Conservation (phyloP, 2,888 invertebrate species). For the Glyphotaelius pellucidus region DNA sequence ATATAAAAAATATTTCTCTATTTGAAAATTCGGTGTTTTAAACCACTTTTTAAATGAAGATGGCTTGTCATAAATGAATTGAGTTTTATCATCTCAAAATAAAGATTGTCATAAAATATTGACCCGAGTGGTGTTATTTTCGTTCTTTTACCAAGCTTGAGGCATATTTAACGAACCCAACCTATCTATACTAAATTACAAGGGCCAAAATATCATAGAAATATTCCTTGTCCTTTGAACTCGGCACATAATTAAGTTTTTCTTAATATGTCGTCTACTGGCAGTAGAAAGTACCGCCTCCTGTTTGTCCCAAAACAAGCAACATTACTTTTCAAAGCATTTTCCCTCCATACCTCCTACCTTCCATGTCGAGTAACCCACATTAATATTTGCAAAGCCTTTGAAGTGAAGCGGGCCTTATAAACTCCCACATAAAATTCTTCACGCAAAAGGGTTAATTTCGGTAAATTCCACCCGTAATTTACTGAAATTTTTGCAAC, state of each 20-base stretch:
- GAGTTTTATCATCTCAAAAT: too few relatives aligned
- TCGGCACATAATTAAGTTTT: background rate
- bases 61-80: too few relatives aligned
- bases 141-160: background rate
- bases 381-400: constrained; percentile 27
- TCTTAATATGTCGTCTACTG: background rate
- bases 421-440: constrained; percentile 18
- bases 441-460: constrained; percentile 16
- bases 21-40: too few relatives aligned
- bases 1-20: too few relatives aligned
- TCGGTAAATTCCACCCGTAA: background rate
- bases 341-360: constrained; percentile 9
- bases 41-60: too few relatives aligned
- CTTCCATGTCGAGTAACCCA: background rate
- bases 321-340: constrained; percentile 29
- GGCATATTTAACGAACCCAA: background rate
- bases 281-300: background rate
- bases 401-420: constrained; percentile 1
- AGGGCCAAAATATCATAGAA: background rate
- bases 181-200: background rate
- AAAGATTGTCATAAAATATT: too few relatives aligned
- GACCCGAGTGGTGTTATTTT: background rate
- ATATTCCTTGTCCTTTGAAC: background rate
- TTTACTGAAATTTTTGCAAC: background rate
- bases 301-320: background rate